Evolutionary conservation across 2,797 vertebrate species (phyloP).

Genomic region (Lateolabrax maculatus): DNA sequence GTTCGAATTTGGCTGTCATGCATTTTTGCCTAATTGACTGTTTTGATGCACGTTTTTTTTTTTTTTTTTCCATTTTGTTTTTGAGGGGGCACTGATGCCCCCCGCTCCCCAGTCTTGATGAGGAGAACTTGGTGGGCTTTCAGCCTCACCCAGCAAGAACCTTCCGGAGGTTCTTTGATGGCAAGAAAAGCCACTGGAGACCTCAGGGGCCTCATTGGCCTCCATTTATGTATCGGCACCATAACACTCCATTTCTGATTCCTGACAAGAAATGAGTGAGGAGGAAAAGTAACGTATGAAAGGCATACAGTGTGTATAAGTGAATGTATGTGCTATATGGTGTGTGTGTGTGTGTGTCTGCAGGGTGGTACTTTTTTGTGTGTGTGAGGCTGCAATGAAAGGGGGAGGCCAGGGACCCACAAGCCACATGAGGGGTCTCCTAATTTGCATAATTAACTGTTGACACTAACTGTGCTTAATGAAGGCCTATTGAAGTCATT

Average conservation of each 20-base stretch:
- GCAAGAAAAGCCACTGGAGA: slow-evolving; percentile 80
- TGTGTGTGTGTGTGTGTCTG: slow-evolving; percentile 61
- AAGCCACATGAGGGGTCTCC: slow-evolving; percentile 77
- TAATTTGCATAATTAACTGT: slow-evolving; percentile 89
- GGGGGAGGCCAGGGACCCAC: slow-evolving; percentile 75
- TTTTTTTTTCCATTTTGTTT: slow-evolving; percentile 70
- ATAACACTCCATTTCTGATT: slow-evolving; percentile 74
- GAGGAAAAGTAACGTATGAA: slow-evolving; percentile 64
- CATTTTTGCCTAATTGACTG: slow-evolving; percentile 88
- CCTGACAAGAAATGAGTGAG: slow-evolving; percentile 73
- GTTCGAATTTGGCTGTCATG: slow-evolving; percentile 84
- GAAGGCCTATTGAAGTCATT: slow-evolving; percentile 85
- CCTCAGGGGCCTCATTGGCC: slow-evolving; percentile 76
- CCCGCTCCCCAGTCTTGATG: slow-evolving; percentile 67
- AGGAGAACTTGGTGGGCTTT: slow-evolving; percentile 82
- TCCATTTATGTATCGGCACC: slow-evolving; percentile 78
- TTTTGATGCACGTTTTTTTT: slow-evolving; percentile 80
- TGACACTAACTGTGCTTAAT: slow-evolving; percentile 88
- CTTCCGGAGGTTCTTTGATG: slow-evolving; percentile 84
- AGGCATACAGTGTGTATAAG: slow-evolving; percentile 63
- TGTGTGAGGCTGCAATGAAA: slow-evolving; percentile 77
- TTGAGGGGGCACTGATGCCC: slow-evolving; percentile 61
- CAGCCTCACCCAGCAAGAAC: slow-evolving; percentile 84
- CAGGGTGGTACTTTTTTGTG: slow-evolving; percentile 70
- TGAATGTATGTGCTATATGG: slow-evolving; percentile 59